Base-by-base conservation (phyloP, 2,113 vertebrate species). In the Thermophis baileyi region DNA sequence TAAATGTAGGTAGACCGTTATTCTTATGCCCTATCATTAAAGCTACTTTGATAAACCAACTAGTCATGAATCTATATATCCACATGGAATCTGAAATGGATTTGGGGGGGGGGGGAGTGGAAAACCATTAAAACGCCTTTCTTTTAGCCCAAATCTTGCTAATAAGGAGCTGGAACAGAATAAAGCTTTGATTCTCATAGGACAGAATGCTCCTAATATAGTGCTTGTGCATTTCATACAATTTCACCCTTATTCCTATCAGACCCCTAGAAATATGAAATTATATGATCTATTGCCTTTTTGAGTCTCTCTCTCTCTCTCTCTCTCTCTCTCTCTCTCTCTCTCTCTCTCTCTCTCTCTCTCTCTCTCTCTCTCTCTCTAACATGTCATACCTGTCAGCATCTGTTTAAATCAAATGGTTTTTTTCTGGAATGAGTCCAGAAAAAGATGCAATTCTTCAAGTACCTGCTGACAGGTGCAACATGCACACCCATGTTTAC, bases 171-270 rank as follows among this genome's bases (percentile, higher is more conserved):
- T 81, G 74, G n/a, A 40, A 81, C 35, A 40, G 35, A 22, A 40
- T 40, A 81, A 4, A 44, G 74, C 35, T 22, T 40, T 81, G 74
- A 35, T 81, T 81, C 35, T 81, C 18, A 81, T 22, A 81, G 74
- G 74, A 81, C 35, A 40, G 35, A 81, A 91, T 60, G 27, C 24
- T 93, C 89, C 47, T 69, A 54, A 30, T 20, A 86, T 86, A 88
- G 49, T 25, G 55, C 49, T 87, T 91, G 93, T 91, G 91, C 90
- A 93, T 88, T 90, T 89, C 87, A 94, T 69, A 93, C 51, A 93
- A 69, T 93, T 47, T 54, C 53, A 93, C 49, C 88, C 54, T 60
- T 90, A 4, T 55, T 90, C 47, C 49, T 91, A 7, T 90, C 55
- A 93, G 46, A 30, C 16, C 22, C 57, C 89, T 69, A 40, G 57